Conservation (phyloP, 2,113 vertebrate species). For the Alethe diademata region DNA sequence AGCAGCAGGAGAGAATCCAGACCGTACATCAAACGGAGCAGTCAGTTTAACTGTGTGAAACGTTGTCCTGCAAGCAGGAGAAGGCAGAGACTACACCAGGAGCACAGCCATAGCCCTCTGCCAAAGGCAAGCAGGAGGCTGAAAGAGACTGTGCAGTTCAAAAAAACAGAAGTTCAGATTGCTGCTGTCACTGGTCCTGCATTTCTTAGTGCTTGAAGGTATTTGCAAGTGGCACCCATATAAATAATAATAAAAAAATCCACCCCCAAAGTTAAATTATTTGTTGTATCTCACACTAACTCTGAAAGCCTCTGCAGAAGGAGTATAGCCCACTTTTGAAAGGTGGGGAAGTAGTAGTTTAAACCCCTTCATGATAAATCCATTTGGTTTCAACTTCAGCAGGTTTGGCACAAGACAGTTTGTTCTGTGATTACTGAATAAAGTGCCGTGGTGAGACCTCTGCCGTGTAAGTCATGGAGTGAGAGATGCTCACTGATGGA, state of each 20-base stretch:
- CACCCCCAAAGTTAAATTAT: not conserved
- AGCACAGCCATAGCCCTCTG: not conserved
- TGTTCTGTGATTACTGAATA: not conserved
- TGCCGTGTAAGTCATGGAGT: accelerated
- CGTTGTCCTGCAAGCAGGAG: not conserved
- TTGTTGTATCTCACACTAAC: not conserved
- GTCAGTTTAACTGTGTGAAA: not conserved
- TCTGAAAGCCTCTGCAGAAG: not conserved
- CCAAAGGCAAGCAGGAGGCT: not conserved
- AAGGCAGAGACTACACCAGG: not conserved
- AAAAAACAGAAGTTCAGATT: not conserved
- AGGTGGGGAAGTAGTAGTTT: not conserved
- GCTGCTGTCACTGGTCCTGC: not conserved
- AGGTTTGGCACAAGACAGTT: not conserved
- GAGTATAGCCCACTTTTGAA: not conserved
- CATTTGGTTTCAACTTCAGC: not conserved
- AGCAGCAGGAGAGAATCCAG: not conserved
- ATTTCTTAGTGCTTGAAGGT: not conserved
- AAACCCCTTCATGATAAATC: not conserved
- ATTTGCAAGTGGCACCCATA: not conserved
- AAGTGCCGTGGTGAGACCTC: not conserved
- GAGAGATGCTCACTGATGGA: not conserved
- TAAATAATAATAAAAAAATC: not conserved
- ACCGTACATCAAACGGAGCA: not conserved
- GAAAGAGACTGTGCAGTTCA: not conserved